Base-by-base conservation (phyloP, 35 echinoderm and acorn worm genomes). In the Heliocidaris erythrogramma region DNA sequence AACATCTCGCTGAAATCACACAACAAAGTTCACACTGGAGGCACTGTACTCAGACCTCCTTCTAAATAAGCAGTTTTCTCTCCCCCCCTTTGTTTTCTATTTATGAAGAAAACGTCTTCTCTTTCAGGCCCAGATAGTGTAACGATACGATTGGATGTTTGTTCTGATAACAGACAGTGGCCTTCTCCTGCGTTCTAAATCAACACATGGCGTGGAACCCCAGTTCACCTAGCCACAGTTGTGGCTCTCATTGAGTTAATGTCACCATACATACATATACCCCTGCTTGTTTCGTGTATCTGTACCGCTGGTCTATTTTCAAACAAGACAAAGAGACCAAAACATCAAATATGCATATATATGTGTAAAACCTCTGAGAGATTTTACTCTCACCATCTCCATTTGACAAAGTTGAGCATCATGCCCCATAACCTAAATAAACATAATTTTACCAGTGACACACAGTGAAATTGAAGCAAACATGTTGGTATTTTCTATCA, bases 101-200 rank as follows among this genome's bases (percentile, higher is more conserved):
- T 89, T 89, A 89, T 48, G 31, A 48, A 89, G 31, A 89, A 89
- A 89, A 89, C 87, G 87, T 89, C 87, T 89, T 48, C 47, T 32
- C 47, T 48, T 89, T 89, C 87, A 89, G 17, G 29, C 18, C 47
- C 31, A 24, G 87, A 89, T 89, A 89, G 87, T 89, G 87, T 89
- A 89, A 27, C 87, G 87, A 89, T 89, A 89, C 87, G 31, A 24
- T 32, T 48, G 87, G 47, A 48, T 89, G 32, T 89, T 89, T 89
- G 47, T 31, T 89, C 87, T 89, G 87, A 89, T 48, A 89, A 89
- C 87, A 89, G 12, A 13, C 31, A 32, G 14, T 30, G 87, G 31
- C 87, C 87, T 89, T 89, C 87, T 48, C 87, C 47, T 16, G 87
- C 42, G 87, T 89, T 89, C 87, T 89, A 89, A 13, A 89, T 89